A percentile compares a stretch with the other conserved stretches of the same genome.
These are phyloP conservation scores for Noctuana brunneofusca DNA, from an alignment of 2,888 invertebrate species.

Conservation along the genomic window DNA sequence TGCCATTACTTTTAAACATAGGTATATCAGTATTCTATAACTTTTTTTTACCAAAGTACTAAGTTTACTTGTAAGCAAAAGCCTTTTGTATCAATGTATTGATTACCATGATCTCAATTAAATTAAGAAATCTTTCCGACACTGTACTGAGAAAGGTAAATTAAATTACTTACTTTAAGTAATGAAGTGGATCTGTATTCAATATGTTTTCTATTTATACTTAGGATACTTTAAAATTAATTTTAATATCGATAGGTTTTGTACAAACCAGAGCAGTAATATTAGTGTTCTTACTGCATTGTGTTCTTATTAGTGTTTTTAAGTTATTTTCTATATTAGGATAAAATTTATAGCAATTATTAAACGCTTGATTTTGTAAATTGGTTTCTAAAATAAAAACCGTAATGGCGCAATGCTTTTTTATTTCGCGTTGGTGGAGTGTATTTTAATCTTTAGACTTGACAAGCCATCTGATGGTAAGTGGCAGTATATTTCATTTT, in stretches of 20 bases:
- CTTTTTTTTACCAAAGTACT: not conserved
- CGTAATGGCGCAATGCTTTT: constrained; percentile 54
- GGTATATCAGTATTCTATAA: not conserved
- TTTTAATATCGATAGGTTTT: constrained; percentile 1
- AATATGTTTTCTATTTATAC: not conserved
- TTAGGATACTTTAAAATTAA: not conserved
- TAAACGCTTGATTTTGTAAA: constrained; percentile 63
- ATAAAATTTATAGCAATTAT: constrained; percentile 31
- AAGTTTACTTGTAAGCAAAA: not conserved
- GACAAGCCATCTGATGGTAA: too few relatives aligned
- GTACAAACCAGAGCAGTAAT: constrained; percentile 25
- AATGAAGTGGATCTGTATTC: too few relatives aligned
- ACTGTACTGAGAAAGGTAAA: not conserved
- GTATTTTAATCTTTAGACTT: too few relatives aligned
- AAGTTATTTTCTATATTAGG: constrained; percentile 18
- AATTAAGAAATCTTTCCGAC: too few relatives aligned
- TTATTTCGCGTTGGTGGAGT: not conserved
- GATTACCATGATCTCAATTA: not conserved
- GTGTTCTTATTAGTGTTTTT: constrained; percentile 16
- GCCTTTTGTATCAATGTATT: not conserved
- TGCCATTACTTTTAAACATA: constrained; percentile 21
- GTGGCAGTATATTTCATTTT: too few relatives aligned
- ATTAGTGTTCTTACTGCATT: constrained; percentile 29
- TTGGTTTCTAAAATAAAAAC: constrained; percentile 65
- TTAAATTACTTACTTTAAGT: too few relatives aligned